These are phyloP conservation scores for Cosmia trapezina DNA, from an alignment of 2,888 invertebrate species.

Conservation along the genomic window DNA sequence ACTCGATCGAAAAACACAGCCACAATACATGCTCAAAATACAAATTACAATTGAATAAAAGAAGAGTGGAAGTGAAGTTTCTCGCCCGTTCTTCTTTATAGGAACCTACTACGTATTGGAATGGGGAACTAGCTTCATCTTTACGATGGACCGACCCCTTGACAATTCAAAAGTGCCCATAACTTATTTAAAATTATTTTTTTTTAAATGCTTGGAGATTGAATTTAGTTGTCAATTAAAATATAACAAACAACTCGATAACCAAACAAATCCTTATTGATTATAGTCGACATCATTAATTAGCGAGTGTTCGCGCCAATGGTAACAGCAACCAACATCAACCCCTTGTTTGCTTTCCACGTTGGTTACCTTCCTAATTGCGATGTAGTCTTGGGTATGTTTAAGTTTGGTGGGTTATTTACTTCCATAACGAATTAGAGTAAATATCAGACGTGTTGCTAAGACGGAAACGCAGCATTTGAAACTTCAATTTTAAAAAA, in stretches of 20 bases:
- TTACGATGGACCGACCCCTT: too few species aligned
- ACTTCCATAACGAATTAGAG: conserved; percentile 20
- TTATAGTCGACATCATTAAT: conserved; percentile 47
- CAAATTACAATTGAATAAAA: background rate
- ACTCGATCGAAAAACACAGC: background rate
- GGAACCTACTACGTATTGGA: too few species aligned
- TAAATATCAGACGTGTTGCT: conserved; percentile 15
- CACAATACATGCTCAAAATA: background rate
- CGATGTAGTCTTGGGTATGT: conserved; percentile 31
- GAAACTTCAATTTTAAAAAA: background rate
- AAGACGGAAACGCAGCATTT: background rate
- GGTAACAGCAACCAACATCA: conserved; percentile 40
- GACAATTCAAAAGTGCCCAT: too few species aligned
- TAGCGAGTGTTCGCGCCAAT: conserved; percentile 41
- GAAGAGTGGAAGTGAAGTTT: too few species aligned
- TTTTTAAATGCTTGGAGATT: too few species aligned
- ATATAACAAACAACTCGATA: conserved; percentile 14
- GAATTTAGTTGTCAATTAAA: conserved; percentile 39
- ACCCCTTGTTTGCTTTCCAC: conserved; percentile 57
- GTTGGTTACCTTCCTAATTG: conserved; percentile 52
- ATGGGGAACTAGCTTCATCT: too few species aligned
- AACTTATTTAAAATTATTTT: too few species aligned
- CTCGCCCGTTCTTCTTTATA: too few species aligned
- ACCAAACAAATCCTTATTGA: conserved; percentile 47
- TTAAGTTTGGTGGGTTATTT: conserved; percentile 28